Evolutionary conservation across 2,888 invertebrate genomes (phyloP).

Genomic region (Lypha dubia): DNA sequence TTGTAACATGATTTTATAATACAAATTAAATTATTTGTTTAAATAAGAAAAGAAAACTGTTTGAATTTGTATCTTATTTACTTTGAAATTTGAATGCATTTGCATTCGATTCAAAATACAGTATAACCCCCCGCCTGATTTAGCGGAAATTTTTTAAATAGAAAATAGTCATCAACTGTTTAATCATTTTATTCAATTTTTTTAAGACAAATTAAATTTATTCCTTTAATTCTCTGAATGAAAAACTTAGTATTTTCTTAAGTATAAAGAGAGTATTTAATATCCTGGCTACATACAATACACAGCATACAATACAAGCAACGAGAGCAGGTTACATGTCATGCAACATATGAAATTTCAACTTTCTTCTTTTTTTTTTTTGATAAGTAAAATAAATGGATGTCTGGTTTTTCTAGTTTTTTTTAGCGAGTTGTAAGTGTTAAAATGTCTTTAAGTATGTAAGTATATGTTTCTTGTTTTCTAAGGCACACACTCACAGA

Average conservation of each 20-base stretch:
- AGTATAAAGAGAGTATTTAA: constrained; percentile 42
- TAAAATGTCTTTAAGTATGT: constrained; percentile 17
- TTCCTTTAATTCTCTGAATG: constrained; percentile 9
- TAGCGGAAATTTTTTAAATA: no score
- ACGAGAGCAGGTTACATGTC: not conserved
- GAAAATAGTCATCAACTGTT: not conserved
- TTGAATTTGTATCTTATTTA: no score
- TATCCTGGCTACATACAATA: constrained; percentile 34
- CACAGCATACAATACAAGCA: constrained; percentile 3
- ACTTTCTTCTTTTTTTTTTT: constrained; percentile 21
- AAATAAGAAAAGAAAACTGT: no score
- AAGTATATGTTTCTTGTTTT: constrained; percentile 25
- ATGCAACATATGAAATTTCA: constrained; percentile 55
- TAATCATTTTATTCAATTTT: no score
- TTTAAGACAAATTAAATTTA: not conserved
- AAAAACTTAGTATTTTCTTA: constrained; percentile 18
- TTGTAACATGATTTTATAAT: no score
- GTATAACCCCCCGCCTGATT: no score
- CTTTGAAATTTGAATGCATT: no score
- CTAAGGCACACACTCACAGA: no score
- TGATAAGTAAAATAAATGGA: no score
- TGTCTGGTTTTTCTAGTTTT: not conserved
- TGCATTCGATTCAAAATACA: no score
- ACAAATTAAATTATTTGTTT: no score
- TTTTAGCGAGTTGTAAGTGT: not conserved